Conservation (phyloP, 2,888 invertebrate species). For the Schizaphis graminum region DNA sequence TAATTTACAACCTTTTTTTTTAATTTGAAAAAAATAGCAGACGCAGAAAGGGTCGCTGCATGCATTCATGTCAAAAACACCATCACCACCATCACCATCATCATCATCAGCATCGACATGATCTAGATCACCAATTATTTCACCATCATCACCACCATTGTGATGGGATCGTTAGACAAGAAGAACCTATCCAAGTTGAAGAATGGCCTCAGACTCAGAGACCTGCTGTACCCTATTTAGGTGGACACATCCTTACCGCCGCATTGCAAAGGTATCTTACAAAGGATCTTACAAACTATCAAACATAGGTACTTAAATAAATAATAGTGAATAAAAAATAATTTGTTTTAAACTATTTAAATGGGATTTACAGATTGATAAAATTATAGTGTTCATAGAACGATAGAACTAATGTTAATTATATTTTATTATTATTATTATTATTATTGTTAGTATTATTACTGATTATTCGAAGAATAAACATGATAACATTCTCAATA, state of each 20-base stretch:
- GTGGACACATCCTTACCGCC: slow-evolving; percentile 56
- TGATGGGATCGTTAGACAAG: slow-evolving; percentile 66
- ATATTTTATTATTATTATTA: background rate
- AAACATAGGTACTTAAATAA: background rate
- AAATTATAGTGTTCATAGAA: background rate
- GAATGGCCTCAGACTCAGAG: slow-evolving; percentile 65
- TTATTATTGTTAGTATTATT: background rate
- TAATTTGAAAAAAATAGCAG: background rate
- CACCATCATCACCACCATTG: slow-evolving; percentile 68
- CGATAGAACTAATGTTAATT: background rate
- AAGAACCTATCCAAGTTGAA: slow-evolving; percentile 53
- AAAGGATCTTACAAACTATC: background rate
- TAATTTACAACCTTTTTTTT: background rate
- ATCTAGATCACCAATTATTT: slow-evolving; percentile 68
- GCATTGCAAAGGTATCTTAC: slow-evolving; percentile 42
- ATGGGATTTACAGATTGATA: background rate
- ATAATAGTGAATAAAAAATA: background rate
- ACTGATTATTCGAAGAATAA: background rate
- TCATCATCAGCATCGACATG: slow-evolving; percentile 68
- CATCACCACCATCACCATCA: slow-evolving; percentile 69
- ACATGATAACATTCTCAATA: background rate
- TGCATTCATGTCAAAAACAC: slow-evolving; percentile 68
- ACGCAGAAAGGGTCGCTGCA: slow-evolving; percentile 54
- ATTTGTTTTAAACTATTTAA: background rate
- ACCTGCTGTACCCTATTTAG: slow-evolving; percentile 51